Percentiles rank a stretch among this genome's conserved stretches.
phyloP scores from a whole-genome alignment of 2,888 invertebrate genomes.

The Meteorus colon region DNA sequence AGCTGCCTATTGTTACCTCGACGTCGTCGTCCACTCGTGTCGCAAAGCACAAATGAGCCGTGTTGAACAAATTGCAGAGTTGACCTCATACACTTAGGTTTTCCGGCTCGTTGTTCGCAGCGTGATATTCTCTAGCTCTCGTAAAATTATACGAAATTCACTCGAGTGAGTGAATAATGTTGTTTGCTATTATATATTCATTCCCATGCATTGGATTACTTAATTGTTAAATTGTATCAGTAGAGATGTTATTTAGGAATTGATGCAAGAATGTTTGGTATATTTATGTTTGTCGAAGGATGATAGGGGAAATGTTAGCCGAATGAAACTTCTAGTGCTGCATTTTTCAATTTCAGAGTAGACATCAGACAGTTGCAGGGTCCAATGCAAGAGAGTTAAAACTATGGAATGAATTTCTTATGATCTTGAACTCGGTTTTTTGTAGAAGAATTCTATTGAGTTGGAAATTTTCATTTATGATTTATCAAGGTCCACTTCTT shows the following conservation, averaged over 20 bases:
- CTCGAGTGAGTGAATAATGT: neutral
- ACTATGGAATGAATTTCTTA: too few relatives aligned
- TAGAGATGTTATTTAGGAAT: neutral
- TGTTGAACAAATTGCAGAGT: slow-evolving; percentile 48
- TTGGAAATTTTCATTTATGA: too few relatives aligned
- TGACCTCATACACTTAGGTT: slow-evolving; percentile 36
- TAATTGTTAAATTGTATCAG: neutral
- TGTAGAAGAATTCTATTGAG: too few relatives aligned
- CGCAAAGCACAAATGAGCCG: slow-evolving; percentile 38
- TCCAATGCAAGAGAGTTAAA: too few relatives aligned
- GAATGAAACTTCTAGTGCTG: too few relatives aligned
- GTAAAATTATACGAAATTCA: neutral
- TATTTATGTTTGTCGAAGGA: neutral
- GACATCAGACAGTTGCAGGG: too few relatives aligned
- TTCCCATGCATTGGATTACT: neutral
- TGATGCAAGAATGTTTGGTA: neutral
- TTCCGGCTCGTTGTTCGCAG: neutral
- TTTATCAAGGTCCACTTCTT: too few relatives aligned
- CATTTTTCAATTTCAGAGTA: too few relatives aligned
- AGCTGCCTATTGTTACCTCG: slow-evolving; percentile 41
- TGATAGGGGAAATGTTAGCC: too few relatives aligned
- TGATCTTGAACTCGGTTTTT: too few relatives aligned
- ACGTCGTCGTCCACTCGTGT: slow-evolving; percentile 42
- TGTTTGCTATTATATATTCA: neutral
- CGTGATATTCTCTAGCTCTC: neutral